A percentile compares a stretch with the other conserved stretches of the same genome.
phyloP scores from a whole-genome alignment of 2,113 vertebrate genomes.

The Nycticryphes semicollaris region DNA sequence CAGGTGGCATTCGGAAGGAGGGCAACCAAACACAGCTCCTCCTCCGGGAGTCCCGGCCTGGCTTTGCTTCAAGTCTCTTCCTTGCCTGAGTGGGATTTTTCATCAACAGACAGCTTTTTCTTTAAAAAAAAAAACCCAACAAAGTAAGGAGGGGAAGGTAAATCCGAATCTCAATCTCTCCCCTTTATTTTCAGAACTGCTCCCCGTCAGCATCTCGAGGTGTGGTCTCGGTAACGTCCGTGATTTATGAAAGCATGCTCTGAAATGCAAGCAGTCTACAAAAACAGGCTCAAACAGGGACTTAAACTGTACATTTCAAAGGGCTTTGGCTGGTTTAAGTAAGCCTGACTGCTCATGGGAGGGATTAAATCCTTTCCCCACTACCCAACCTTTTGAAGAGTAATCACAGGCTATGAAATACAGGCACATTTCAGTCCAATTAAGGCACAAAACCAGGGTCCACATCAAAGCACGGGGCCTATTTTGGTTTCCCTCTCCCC shows the following conservation, averaged over 20 bases:
- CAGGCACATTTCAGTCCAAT: not conserved
- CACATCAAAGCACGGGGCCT: not conserved
- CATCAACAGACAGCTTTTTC: not conserved
- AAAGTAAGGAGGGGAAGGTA: conserved; percentile 21
- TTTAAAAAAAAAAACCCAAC: not conserved
- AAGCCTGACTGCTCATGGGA: not conserved
- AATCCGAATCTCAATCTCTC: not conserved
- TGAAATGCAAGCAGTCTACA: not conserved
- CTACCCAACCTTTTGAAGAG: not conserved
- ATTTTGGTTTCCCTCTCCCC: not conserved
- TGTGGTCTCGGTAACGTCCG: not conserved
- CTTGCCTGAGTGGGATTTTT: not conserved
- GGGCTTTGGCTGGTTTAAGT: not conserved
- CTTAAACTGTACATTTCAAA: not conserved
- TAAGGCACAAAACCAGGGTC: not conserved
- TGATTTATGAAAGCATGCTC: not conserved
- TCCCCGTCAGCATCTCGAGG: not conserved
- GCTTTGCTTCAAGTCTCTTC: not conserved
- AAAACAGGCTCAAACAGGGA: not conserved
- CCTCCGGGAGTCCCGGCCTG: not conserved
- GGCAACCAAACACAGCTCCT: not conserved
- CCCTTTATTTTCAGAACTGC: not conserved
- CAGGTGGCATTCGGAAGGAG: not conserved
- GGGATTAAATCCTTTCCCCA: not conserved
- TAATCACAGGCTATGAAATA: not conserved